A percentile compares a stretch with the other conserved stretches of the same genome.
These are phyloP conservation scores for Caenorhabditis auriculariae DNA, from an alignment of 2,888 invertebrate genomes.

Conservation along the genomic window DNA sequence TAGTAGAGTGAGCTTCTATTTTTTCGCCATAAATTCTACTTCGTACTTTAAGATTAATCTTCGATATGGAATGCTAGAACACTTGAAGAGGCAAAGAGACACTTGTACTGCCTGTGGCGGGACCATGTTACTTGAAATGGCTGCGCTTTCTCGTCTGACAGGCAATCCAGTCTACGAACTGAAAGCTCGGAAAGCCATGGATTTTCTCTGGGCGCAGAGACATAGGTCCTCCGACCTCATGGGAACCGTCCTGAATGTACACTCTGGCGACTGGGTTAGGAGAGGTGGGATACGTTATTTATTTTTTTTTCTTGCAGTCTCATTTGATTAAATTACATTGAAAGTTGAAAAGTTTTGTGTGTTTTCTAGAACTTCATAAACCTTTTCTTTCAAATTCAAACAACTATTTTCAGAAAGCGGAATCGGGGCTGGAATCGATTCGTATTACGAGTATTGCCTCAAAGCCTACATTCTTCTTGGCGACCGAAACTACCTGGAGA, in stretches of 20 bases:
- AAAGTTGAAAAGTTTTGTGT: background rate
- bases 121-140: conserved; percentile 95
- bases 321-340: conserved; percentile 1
- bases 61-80: conserved; percentile 60
- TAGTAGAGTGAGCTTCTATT: conserved; percentile 74
- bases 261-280: conserved; percentile 95
- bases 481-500: conserved; percentile 86
- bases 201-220: conserved; percentile 89
- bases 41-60: conserved; percentile 54
- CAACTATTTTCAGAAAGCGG: conserved; percentile 76
- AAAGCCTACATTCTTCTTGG: conserved; percentile 91
- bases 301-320: too few relatives aligned
- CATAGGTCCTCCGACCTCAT: conserved; percentile 85
- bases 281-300: too few relatives aligned
- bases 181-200: conserved; percentile 87
- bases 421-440: conserved; percentile 98
- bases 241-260: conserved; percentile 95
- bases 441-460: conserved; percentile 95
- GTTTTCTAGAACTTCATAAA: background rate
- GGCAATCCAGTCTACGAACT: conserved; percentile 83
- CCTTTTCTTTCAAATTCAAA: background rate
- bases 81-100: conserved; percentile 52
- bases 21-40: background rate
- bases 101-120: conserved; percentile 94
- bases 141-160: conserved; percentile 78